Base-by-base conservation (phyloP, 1,140 invertebrate genomes). In the Bilobella aurantiaca region DNA sequence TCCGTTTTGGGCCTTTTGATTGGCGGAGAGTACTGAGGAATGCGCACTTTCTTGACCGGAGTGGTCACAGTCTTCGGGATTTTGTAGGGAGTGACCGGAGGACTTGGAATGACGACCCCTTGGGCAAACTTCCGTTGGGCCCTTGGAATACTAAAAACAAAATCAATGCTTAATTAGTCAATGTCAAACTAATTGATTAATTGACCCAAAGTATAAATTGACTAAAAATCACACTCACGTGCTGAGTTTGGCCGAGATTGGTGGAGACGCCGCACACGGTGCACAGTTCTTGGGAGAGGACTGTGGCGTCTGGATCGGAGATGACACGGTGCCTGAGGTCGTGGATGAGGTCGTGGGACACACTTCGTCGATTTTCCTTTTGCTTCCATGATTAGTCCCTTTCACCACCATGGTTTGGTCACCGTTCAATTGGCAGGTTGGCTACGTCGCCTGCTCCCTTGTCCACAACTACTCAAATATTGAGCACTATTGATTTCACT, bases 101-200 rank as follows among this genome's bases (percentile, higher is more conserved):
- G 57, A 59, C 70, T 83, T 82, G 82, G 82, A 73, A 83, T 75
- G 68, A 76, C 69, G 56, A 81, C 83, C 27, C 88, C 89, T 78
- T 92, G 89, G 49, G 90, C 90, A 82, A 94, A 94, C 78, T 94
- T 94, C 68, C 91, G 81, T 77, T 94, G 91, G 34, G 91, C 91
- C 23, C 59, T 31, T 90, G 88, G 62, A 61, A 31, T 5, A 23
- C 58, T 8, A 14, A 59, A 25, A 59, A 14, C 8, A 29, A 29
- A 3, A 59, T 28, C 25, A 59, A 29, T 8, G 34, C 8, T 18
- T 42, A 42, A 42, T 12, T 8, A 42, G 34, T 12, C 37, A 42
- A 42, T 8, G 8, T n/a, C 37, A 42, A 12, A 12, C 37, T 12
- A n/a, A 42, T 42, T 42, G 8, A 42, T 12, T 8, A 12, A 42